A percentile compares a stretch with the other conserved stretches of the same genome.
Conservation (phyloP, 2,797 vertebrate species). For the Loriculus beryllinus region DNA sequence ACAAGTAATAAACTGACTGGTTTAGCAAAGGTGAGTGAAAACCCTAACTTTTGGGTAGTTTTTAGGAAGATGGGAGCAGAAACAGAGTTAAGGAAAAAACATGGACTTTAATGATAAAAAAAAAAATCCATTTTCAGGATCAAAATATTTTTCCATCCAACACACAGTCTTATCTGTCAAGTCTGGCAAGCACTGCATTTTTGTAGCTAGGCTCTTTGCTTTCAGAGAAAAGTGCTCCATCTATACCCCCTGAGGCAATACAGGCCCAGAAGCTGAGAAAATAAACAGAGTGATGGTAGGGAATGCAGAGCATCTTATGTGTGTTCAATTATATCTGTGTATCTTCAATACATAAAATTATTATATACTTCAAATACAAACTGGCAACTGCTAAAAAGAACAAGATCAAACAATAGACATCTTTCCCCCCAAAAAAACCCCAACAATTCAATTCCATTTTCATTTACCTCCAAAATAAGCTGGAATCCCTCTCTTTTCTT, state of each 20-base stretch:
- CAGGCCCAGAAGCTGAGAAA: background rate
- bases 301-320: background rate
- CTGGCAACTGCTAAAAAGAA: background rate
- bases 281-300: background rate
- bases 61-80: background rate
- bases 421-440: background rate
- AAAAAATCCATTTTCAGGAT: background rate
- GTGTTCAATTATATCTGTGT: background rate
- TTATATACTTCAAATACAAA: background rate
- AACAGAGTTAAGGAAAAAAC: background rate
- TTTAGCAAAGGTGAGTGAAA: background rate
- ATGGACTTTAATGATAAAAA: background rate
- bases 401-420: background rate
- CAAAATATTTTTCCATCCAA: background rate
- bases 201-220: background rate
- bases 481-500: constrained; percentile 83
- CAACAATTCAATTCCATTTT: background rate
- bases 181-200: background rate
- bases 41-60: background rate
- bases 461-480: constrained; percentile 81
- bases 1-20: background rate
- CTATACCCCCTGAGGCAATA: background rate
- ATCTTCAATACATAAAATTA: background rate
- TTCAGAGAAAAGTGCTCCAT: background rate
- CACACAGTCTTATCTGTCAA: background rate